phyloP scores from a whole-genome alignment of 2,797 vertebrate genomes.

The Psittacula echo region DNA sequence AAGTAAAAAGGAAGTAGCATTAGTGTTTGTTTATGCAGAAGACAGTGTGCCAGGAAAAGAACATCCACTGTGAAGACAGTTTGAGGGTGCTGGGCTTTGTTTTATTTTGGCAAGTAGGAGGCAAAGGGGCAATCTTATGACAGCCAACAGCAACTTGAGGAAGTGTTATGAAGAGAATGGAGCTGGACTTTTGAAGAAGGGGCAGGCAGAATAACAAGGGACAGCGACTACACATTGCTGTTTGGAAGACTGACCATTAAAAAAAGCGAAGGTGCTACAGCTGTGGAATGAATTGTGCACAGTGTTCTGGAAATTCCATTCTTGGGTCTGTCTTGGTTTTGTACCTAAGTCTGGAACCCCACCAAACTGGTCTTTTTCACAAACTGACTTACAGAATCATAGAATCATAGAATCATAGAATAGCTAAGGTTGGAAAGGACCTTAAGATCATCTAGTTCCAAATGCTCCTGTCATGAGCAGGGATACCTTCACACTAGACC shows the following conservation, averaged over 20 bases:
- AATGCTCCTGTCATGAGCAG: too few species aligned
- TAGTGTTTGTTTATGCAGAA: not conserved
- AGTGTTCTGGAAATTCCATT: not conserved
- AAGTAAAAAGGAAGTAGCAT: not conserved
- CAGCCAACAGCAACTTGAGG: not conserved
- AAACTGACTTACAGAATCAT: not conserved
- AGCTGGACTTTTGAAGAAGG: not conserved
- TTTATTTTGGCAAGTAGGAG: not conserved
- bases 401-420: too few species aligned
- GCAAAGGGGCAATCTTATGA: not conserved
- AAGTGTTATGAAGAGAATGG: not conserved
- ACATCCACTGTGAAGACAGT: not conserved
- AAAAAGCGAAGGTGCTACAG: not conserved
- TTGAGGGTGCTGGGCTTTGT: accelerated
- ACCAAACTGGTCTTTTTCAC: not conserved
- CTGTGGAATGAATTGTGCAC: not conserved
- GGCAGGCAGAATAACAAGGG: not conserved
- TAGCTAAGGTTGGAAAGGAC: too few species aligned
- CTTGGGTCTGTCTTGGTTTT: not conserved
- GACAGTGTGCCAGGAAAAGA: not conserved
- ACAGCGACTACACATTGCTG: too few species aligned
- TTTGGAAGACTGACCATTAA: not conserved
- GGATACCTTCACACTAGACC: too few species aligned
- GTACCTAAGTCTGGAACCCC: not conserved
- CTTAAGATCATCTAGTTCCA: too few species aligned